phyloP scores from a whole-genome alignment of 2,888 invertebrate genomes.

The Dryadula phaetusa region DNA sequence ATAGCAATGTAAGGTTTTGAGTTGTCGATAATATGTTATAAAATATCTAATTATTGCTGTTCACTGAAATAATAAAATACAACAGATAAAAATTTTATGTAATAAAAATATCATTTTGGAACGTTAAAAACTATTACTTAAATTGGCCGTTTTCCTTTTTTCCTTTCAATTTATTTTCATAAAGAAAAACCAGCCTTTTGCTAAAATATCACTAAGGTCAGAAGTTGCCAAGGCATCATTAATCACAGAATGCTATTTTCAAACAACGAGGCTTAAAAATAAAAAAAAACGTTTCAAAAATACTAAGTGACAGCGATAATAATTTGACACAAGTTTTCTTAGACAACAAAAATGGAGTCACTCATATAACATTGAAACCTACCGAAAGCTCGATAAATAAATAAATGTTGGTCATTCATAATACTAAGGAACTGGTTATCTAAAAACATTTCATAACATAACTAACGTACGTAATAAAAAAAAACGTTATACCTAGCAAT shows the following conservation, averaged over 20 bases:
- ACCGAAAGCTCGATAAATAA: slow-evolving; percentile 45
- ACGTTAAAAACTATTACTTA: slow-evolving; percentile 53
- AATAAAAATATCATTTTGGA: slow-evolving; percentile 18
- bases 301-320: slow-evolving; percentile 47
- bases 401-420: slow-evolving; percentile 52
- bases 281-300: slow-evolving; percentile 39
- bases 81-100: slow-evolving; percentile 5
- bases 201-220: slow-evolving; percentile 61
- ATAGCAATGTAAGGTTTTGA: not conserved
- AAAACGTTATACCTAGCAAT: slow-evolving; percentile 64
- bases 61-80: not conserved
- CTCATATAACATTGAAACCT: slow-evolving; percentile 44
- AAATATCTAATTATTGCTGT: not conserved
- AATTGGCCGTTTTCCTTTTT: slow-evolving; percentile 49
- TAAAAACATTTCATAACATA: slow-evolving; percentile 57
- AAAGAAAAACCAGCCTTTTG: slow-evolving; percentile 58
- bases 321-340: slow-evolving; percentile 39
- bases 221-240: slow-evolving; percentile 71
- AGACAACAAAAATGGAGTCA: slow-evolving; percentile 45
- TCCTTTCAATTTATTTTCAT: slow-evolving; percentile 39
- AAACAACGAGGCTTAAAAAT: slow-evolving; percentile 50
- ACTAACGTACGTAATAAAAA: slow-evolving; percentile 52
- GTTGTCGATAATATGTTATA: not conserved
- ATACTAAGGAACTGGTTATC: slow-evolving; percentile 53
- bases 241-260: slow-evolving; percentile 74